Base-by-base conservation (phyloP, 2,888 invertebrate genomes). In the Mayetiola destructor region DNA sequence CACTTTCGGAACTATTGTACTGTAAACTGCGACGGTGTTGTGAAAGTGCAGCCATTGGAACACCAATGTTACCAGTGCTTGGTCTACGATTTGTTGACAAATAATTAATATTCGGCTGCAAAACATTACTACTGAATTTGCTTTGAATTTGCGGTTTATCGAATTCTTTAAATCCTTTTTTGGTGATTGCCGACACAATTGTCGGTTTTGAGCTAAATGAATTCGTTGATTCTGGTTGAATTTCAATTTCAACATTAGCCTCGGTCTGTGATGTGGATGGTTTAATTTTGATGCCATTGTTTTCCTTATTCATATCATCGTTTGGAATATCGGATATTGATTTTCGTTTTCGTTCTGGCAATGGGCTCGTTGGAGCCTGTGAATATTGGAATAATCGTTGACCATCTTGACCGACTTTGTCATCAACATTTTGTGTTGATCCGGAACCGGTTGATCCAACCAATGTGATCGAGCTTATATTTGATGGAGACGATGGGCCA, bases 401-500 rank as follows among this genome's bases (percentile, higher is more conserved):
- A 1, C 64, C 61, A 1, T 66, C 60, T 3, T 69, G 2, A 30
- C 1, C 12, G 16, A 30, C 53, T 27, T 53, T 53, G 9, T 53
- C 53, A 12, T 64, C 63, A 58, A 73, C 73, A 57, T 73, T 75
- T 1, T 74, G 73, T 60, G 78, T 81, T 1, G 75, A 75, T 61
- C 79, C 81, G 1, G 75, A 75, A 48, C 73, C 72, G 5, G 75
- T 75, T 2, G 76, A 76, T 1, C 82, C 84, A 1, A 86, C 79
- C 53, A 86, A 66, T 1, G 86, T 87, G 0, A 82, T 80, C 10
- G 84, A 83, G 64, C 85, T 85, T 16, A 84, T 70, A 58, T 83
- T 85, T 42, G 85, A 83, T 0, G 85, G 85, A 0, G 86, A 85
- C 2, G 79, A 82, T 23, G 84, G 84, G 1, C 77, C 77, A 64